Evolutionary conservation across 2,797 vertebrate species (phyloP), one percentile per base, ranked within the genome.

Genomic region (Sternotherus odoratus): DNA sequence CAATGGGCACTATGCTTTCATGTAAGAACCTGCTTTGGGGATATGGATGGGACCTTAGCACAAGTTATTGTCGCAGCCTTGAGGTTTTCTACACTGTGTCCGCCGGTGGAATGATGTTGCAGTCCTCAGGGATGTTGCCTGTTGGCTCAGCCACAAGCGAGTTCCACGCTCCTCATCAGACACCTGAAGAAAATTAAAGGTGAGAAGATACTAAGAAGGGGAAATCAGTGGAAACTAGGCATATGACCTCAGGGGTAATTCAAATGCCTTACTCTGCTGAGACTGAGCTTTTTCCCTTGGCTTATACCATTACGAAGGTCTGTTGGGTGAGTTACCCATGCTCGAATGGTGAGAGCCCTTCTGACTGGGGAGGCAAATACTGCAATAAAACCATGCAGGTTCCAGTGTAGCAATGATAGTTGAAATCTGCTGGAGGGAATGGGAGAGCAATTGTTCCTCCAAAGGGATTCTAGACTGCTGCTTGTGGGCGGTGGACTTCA

Each of bases 281-380:
- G 33, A 63, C 4, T 60, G 28, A 15, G 13, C 56, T 7, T 63
- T 60, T 63, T 63, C 57, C 30, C 57, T 33, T 63, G 57, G 15
- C 30, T 16, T 74, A 74, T 39, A 26, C 39, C 13, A 46, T 74
- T 2, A 4, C 28, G 24, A 28, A 43, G 39, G 43, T 43, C 11
- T 43, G 43, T 13, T 46, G 13, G 24, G 26, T 16, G 72, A 75
- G 8, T 75, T 15, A 48, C 48, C 39, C 39, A 6, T 33, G 79
- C 43, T 57, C 46, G 12, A 10, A 60, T 11, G 33, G 39, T 33
- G 9, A 1, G 11, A 85, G 8, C 54, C 24, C 4, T 46, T 56
- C 17, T 91, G 83, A 16, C 1, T 15, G 0, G 0, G 23, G 9
- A 1, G 49, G 79, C 48, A 77, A 36, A 66, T 43, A 15, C 69